Evolutionary conservation across 2,797 vertebrate genomes (phyloP).

Genomic region (Heterohyrax brucei): DNA sequence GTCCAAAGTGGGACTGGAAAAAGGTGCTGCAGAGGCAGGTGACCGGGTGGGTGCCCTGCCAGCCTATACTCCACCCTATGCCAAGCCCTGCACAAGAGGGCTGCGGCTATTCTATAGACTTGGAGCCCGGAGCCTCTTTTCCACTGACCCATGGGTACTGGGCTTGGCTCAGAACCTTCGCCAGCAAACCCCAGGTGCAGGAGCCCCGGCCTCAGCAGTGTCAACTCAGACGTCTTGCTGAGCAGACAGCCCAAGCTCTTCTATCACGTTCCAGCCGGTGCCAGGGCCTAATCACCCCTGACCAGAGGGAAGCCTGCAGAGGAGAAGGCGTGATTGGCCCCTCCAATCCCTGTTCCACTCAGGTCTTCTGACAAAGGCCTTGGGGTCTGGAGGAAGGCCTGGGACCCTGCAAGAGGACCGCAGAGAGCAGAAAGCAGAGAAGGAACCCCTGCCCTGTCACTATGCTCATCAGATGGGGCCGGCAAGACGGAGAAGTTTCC

Average conservation of each 20-base stretch:
- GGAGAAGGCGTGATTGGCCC: not conserved
- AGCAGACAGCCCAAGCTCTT: not conserved
- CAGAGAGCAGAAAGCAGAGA: constrained; percentile 3
- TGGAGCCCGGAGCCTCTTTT: not conserved
- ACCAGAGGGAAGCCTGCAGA: not conserved
- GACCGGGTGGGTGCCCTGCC: not conserved
- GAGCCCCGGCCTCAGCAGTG: not conserved
- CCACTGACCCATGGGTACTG: not conserved
- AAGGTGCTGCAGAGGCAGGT: not conserved
- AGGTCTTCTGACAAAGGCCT: not conserved
- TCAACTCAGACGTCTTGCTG: not conserved
- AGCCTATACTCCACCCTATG: too few relatives aligned
- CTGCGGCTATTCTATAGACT: not conserved
- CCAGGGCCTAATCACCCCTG: not conserved
- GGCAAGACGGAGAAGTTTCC: not conserved
- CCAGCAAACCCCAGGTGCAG: not conserved
- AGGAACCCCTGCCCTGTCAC: not conserved
- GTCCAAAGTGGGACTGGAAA: not conserved
- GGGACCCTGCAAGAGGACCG: not conserved
- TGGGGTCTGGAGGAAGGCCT: not conserved
- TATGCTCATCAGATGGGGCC: not conserved
- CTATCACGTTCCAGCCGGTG: not conserved
- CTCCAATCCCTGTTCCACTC: not conserved
- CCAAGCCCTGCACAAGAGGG: not conserved
- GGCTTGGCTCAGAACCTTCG: not conserved